Percentiles rank a stretch among this genome's conserved stretches.
Conservation (phyloP, 2,113 vertebrate species). For the Ia io region DNA sequence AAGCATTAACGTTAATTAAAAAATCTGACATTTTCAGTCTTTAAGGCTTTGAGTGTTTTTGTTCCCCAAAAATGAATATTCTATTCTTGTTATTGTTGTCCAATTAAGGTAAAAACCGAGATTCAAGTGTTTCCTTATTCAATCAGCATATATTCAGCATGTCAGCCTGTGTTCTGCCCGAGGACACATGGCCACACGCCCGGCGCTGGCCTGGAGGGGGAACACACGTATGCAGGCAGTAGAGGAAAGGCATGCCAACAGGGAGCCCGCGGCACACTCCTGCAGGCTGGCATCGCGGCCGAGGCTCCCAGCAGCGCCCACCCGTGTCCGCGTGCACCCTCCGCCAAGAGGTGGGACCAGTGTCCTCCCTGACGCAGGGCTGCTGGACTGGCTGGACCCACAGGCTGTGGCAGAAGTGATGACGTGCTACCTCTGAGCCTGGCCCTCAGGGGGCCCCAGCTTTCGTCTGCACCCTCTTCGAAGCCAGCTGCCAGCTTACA, state of each 20-base stretch:
- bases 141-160: rapidly evolving
- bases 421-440: rapidly evolving
- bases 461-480: rapidly evolving
- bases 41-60: neutral
- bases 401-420: neutral
- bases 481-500: neutral
- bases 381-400: rapidly evolving
- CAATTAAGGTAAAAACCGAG: neutral
- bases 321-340: rapidly evolving
- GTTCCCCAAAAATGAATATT: neutral
- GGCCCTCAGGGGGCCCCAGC: neutral
- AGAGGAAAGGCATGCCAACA: neutral
- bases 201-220: rapidly evolving
- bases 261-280: rapidly evolving
- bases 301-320: rapidly evolving
- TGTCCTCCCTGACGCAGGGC: neutral
- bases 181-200: rapidly evolving
- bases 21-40: neutral
- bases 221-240: no score
- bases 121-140: neutral
- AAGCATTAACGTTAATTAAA: neutral
- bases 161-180: neutral
- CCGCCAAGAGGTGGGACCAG: rapidly evolving
- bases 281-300: no score
- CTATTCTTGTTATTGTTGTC: neutral